Conservation (phyloP, 2,113 vertebrate species). For the Toxotes chatareus region DNA sequence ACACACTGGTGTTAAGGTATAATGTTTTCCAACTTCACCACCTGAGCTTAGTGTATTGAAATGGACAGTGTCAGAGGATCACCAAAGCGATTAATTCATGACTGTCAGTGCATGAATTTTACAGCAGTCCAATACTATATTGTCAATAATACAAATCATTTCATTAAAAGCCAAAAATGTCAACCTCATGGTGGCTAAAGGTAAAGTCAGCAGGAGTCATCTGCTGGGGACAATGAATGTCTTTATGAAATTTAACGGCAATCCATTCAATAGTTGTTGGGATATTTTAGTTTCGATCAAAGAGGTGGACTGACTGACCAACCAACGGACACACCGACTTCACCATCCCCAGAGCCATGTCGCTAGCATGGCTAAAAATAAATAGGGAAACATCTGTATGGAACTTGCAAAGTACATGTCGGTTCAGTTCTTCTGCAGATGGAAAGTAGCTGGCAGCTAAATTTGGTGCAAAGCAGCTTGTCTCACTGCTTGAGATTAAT, state of each 20-base stretch:
- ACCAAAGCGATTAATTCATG: no score
- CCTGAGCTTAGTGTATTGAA: not conserved
- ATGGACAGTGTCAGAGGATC: not conserved
- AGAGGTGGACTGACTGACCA: not conserved
- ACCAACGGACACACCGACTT: not conserved
- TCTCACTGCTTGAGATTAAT: constrained; percentile 1
- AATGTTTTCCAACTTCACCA: not conserved
- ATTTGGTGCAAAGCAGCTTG: not conserved
- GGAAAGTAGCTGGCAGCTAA: constrained; percentile 21
- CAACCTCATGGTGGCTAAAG: not conserved
- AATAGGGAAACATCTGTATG: not conserved
- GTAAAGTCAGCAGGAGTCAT: not conserved
- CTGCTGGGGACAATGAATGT: not conserved
- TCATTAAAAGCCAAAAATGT: not conserved
- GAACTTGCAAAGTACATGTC: not conserved
- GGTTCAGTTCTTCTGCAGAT: constrained; percentile 1
- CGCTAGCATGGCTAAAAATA: not conserved
- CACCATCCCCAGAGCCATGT: not conserved
- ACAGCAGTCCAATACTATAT: not conserved
- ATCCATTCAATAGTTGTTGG: not conserved
- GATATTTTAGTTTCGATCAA: not conserved
- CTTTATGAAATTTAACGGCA: not conserved
- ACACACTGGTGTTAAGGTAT: not conserved
- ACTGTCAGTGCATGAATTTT: not conserved
- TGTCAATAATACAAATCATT: not conserved